phyloP scores from a whole-genome alignment of 2,888 invertebrate genomes.

The Drosophila greeni region DNA sequence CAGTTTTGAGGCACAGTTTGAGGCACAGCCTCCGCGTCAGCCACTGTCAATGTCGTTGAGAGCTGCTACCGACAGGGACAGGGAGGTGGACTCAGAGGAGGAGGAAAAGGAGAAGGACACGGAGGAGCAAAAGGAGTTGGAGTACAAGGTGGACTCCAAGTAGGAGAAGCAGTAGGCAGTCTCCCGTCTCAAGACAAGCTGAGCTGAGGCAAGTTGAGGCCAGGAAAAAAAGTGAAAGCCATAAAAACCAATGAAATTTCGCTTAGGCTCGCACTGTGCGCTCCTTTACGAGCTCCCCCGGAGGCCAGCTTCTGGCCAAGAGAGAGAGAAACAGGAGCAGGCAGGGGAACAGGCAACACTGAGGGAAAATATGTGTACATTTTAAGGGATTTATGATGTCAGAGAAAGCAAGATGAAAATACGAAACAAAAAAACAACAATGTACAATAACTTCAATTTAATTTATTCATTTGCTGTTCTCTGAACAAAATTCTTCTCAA shows the following conservation, averaged over 20 bases:
- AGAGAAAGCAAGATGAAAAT: neutral
- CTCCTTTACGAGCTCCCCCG: constrained; percentile 60
- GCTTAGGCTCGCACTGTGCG: constrained; percentile 55
- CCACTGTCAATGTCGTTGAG: constrained; percentile 22
- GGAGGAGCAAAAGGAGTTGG: too few relatives aligned
- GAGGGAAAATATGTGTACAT: neutral
- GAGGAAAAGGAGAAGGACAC: neutral
- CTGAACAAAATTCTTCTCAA: too few relatives aligned
- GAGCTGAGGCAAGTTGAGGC: neutral
- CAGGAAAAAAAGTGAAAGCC: constrained; percentile 44
- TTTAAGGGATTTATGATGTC: too few relatives aligned
- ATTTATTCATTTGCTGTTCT: too few relatives aligned
- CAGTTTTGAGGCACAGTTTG: neutral
- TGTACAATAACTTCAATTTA: too few relatives aligned
- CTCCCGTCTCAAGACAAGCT: constrained; percentile 15
- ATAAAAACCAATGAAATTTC: constrained; percentile 73
- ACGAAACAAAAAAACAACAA: neutral
- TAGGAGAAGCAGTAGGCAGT: neutral
- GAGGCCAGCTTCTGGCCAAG: neutral
- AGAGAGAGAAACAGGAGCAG: neutral
- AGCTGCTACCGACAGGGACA: constrained; percentile 2
- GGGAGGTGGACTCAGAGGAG: neutral
- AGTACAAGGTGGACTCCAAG: neutral
- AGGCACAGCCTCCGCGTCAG: neutral
- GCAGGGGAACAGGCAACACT: neutral